These are phyloP conservation scores for Alethe castanea DNA, from an alignment of 2,113 vertebrate species.

Conservation along the genomic window DNA sequence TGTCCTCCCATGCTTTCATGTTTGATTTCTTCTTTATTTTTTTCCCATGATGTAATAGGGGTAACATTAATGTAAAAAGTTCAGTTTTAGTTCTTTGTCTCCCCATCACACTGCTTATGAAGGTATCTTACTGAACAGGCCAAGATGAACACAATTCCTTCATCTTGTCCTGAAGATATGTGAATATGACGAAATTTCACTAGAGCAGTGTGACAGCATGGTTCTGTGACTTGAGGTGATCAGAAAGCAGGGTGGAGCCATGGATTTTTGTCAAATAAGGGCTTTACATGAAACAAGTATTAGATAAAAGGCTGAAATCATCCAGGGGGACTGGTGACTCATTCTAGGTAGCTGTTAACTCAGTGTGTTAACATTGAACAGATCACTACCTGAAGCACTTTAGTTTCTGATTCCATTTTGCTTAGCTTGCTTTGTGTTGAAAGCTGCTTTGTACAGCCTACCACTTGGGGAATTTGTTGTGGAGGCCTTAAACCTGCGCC, in stretches of 20 bases:
- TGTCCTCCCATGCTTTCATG: not conserved
- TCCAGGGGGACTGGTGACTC: not conserved
- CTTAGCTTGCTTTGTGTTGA: not conserved
- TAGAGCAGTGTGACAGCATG: not conserved
- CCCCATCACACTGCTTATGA: not conserved
- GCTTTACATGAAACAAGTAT: not conserved
- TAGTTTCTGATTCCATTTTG: not conserved
- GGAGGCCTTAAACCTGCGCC: not conserved
- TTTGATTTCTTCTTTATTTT: not conserved
- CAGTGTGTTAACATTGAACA: not conserved
- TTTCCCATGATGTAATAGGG: not conserved
- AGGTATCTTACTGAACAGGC: not conserved
- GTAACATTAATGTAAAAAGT: not conserved
- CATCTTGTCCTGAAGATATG: not conserved
- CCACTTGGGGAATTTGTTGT: not conserved
- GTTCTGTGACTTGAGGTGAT: not conserved
- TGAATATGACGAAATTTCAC: not conserved
- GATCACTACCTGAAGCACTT: not conserved
- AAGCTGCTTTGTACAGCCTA: not conserved
- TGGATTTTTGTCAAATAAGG: not conserved
- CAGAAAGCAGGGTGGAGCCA: not conserved
- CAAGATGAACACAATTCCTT: not conserved
- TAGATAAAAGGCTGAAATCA: not conserved
- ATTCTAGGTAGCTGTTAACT: not conserved
- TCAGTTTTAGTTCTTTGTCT: not conserved